Conservation (phyloP, 2,797 vertebrate genomes). For the Cephalopachus bancanus region DNA sequence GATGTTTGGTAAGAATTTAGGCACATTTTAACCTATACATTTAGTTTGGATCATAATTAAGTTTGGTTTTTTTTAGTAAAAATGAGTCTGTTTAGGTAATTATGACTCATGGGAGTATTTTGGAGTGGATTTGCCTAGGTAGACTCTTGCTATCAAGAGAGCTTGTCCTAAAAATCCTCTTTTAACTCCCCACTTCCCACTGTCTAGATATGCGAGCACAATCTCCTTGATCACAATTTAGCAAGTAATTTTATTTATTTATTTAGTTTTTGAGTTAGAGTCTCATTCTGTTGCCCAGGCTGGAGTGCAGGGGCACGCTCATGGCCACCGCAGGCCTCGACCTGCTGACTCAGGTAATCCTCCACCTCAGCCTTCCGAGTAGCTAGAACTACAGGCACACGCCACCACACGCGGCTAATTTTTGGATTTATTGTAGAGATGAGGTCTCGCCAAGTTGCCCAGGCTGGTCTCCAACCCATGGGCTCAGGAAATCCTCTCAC, state of each 20-base stretch:
- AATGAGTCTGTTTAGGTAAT: not conserved
- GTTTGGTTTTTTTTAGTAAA: conserved; percentile 60
- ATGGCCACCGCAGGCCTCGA: no score
- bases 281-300: no score
- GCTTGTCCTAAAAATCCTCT: not conserved
- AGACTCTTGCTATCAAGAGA: conserved; percentile 42
- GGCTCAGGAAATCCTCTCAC: no score
- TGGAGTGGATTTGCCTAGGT: not conserved
- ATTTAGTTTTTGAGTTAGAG: no score
- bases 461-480: no score
- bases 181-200: not conserved
- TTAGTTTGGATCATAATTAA: conserved; percentile 32
- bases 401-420: no score
- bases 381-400: no score
- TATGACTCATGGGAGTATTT: conserved; percentile 13
- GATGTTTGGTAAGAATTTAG: conserved; percentile 87
- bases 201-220: not conserved
- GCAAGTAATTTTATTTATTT: not conserved
- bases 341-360: no score
- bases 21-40: not conserved
- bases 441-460: no score
- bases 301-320: no score
- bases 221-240: conserved; percentile 45
- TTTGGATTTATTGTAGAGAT: no score
- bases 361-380: no score